Conservation (phyloP, 2,888 invertebrate genomes). For the Baccha elongata region DNA sequence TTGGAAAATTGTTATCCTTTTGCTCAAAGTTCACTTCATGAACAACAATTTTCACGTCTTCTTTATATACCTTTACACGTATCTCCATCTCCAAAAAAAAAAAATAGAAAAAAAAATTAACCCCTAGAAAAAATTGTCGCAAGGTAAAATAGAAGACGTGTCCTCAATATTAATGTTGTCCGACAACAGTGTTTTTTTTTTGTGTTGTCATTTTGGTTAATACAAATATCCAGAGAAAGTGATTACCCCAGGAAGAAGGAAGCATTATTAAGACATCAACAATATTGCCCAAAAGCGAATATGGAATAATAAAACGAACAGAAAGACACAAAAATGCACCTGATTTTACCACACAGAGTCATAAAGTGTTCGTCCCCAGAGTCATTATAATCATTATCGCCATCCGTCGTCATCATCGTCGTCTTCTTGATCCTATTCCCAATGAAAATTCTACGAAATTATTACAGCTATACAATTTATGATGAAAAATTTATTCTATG, state of each 20-base stretch:
- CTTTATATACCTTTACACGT: conserved; percentile 9
- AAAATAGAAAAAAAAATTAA: conserved; percentile 32
- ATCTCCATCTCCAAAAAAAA: conserved; percentile 42
- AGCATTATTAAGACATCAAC: conserved; percentile 72
- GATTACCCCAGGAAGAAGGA: conserved; percentile 70
- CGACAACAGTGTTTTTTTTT: not conserved
- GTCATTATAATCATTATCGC: conserved; percentile 66
- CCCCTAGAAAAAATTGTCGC: conserved; percentile 47
- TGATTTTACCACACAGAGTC: conserved; percentile 68
- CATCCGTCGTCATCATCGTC: conserved; percentile 30
- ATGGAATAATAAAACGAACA: conserved; percentile 64
- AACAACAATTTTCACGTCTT: conserved; percentile 64
- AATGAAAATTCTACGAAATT: conserved; percentile 64
- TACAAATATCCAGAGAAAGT: conserved; percentile 28
- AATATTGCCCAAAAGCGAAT: conserved; percentile 55
- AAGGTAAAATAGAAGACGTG: conserved; percentile 51
- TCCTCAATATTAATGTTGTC: conserved; percentile 60
- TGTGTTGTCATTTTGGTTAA: conserved; percentile 14
- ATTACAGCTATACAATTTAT: conserved; percentile 57
- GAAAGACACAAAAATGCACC: conserved; percentile 50
- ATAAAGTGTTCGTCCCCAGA: conserved; percentile 50
- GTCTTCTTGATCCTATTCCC: conserved; percentile 31
- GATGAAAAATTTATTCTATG: conserved; percentile 50
- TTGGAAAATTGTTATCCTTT: conserved; percentile 66
- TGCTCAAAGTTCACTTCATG: conserved; percentile 47